Percentiles rank a stretch among this genome's conserved stretches.
These are phyloP conservation scores for Idaea aversata DNA, from an alignment of 2,888 invertebrate species.

Conservation along the genomic window DNA sequence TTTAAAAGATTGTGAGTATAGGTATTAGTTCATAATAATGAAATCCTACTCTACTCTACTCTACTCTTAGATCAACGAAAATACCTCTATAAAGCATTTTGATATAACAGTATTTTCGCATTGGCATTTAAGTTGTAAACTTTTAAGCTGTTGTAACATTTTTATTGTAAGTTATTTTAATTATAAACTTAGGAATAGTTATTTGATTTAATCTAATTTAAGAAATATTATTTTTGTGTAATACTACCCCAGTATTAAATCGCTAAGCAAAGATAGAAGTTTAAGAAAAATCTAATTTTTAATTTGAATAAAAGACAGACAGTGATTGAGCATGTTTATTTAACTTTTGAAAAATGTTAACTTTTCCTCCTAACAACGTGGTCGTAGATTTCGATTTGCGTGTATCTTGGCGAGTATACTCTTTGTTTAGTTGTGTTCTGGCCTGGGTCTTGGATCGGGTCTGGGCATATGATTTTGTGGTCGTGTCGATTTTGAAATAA, in stretches of 20 bases:
- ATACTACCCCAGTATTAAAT: constrained; percentile 5
- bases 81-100: no score
- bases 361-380: constrained; percentile 84
- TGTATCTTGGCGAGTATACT: constrained; percentile 83
- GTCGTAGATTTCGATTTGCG: constrained; percentile 89
- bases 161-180: no score
- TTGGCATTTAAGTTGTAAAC: not conserved
- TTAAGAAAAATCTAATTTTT: constrained; percentile 21
- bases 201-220: not conserved
- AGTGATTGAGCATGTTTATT: not conserved
- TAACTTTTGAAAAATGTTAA: constrained; percentile 18
- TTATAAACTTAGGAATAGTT: not conserved
- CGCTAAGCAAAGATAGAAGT: constrained; percentile 24
- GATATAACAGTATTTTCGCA: no score
- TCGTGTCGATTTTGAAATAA: constrained; percentile 91
- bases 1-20: no score
- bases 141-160: not conserved
- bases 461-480: constrained; percentile 86
- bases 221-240: not conserved
- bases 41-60: no score
- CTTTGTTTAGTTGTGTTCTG: constrained; percentile 84
- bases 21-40: no score
- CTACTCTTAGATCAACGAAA: no score
- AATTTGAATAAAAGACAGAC: not conserved
- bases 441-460: constrained; percentile 83